Conservation (phyloP, 2,113 vertebrate species). For the Neofelis nebulosa region DNA sequence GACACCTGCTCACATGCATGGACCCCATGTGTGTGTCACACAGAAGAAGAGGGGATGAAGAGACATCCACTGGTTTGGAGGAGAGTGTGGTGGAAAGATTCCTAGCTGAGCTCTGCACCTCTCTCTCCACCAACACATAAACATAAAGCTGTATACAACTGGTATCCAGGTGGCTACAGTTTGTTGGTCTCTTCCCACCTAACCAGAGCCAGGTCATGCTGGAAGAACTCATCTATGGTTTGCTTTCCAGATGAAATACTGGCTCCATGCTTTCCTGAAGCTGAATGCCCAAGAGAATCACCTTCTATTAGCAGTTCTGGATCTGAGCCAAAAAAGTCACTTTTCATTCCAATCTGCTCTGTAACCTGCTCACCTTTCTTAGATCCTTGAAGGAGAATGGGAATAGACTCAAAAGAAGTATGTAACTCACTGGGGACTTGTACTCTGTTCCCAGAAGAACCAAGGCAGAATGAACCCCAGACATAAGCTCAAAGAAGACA, state of each 20-base stretch:
- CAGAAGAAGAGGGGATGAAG: not conserved
- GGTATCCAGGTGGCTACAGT: not conserved
- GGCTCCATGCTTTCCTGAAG: not conserved
- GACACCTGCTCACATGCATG: not conserved
- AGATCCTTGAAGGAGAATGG: not conserved
- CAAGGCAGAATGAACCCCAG: not conserved
- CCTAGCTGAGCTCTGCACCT: not conserved
- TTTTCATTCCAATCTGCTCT: not conserved
- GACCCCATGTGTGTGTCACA: not conserved
- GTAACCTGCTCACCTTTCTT: not conserved
- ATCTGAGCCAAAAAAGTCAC: not conserved
- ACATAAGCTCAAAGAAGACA: not conserved
- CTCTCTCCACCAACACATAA: not conserved
- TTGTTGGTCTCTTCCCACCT: not conserved
- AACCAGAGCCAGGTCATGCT: not conserved
- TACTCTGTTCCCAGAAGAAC: not conserved
- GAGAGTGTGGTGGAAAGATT: not conserved
- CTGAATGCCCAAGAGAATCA: not conserved
- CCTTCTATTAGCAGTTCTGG: not conserved
- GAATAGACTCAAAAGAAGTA: not conserved
- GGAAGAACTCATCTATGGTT: not conserved
- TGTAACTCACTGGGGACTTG: not conserved
- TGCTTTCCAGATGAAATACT: not conserved
- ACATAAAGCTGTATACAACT: not conserved
- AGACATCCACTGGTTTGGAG: accelerated